Evolutionary conservation across 2,888 invertebrate genomes (phyloP).

Genomic region (Tiliacea aurago): DNA sequence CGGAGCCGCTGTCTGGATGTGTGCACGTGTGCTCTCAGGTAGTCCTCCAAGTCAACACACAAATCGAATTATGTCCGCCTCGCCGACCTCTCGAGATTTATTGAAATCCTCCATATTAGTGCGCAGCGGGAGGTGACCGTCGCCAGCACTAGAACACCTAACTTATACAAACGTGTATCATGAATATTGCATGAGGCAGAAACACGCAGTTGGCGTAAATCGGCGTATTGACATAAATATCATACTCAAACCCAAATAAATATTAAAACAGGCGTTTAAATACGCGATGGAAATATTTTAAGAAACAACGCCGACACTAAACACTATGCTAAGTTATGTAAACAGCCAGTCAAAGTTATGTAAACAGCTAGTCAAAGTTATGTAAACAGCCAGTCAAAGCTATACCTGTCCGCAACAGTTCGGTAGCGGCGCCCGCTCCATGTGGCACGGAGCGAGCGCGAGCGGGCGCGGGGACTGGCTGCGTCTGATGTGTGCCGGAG

Average conservation of each 20-base stretch:
- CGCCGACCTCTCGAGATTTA: slow-evolving; percentile 42
- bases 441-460: no score
- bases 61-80: slow-evolving; percentile 46
- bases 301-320: not conserved
- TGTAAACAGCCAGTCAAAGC: slow-evolving; percentile 3
- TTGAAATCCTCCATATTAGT: slow-evolving; percentile 42
- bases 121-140: slow-evolving; percentile 7
- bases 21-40: slow-evolving; percentile 44
- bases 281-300: not conserved
- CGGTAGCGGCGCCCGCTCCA: not conserved
- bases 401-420: slow-evolving; percentile 4
- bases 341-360: slow-evolving; percentile 1
- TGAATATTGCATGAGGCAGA: slow-evolving; percentile 48
- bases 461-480: not conserved
- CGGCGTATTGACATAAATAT: slow-evolving; percentile 27
- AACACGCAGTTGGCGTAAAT: slow-evolving; percentile 27
- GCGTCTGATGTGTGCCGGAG: not conserved
- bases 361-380: no score
- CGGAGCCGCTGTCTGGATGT: slow-evolving; percentile 16
- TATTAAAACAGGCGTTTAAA: not conserved
- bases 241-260: slow-evolving; percentile 16
- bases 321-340: not conserved
- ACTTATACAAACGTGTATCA: slow-evolving; percentile 19
- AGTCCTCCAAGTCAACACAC: slow-evolving; percentile 29
- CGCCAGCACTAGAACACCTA: not conserved